phyloP scores from a whole-genome alignment of 2,113 vertebrate genomes.

The Nycticebus coucang region DNA sequence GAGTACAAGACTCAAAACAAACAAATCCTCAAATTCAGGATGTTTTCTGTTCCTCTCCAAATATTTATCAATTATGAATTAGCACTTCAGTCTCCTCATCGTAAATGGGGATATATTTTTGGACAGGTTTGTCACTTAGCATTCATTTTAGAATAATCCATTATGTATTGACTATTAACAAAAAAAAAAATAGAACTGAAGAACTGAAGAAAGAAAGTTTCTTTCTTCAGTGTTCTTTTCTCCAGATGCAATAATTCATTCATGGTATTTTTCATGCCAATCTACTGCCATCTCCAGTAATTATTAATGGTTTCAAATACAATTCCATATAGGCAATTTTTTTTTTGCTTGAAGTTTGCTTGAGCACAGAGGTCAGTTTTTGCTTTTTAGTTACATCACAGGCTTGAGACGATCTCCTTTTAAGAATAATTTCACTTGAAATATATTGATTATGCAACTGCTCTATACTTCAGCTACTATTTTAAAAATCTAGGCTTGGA shows the following conservation, averaged over 20 bases:
- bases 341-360: background rate
- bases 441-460: constrained; percentile 41
- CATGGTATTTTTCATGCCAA: background rate
- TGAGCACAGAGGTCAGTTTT: background rate
- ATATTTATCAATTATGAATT: background rate
- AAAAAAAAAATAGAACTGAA: no score
- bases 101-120: background rate
- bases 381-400: background rate
- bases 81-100: background rate
- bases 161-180: background rate
- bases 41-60: background rate
- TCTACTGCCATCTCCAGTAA: background rate
- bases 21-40: background rate
- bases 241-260: constrained; percentile 8
- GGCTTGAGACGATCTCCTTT: background rate
- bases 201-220: background rate
- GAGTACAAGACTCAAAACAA: background rate
- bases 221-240: background rate
- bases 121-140: background rate
- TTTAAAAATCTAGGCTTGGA: constrained; percentile 45
- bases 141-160: background rate
- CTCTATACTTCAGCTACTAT: constrained; percentile 3
- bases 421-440: constrained; percentile 10
- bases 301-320: constrained; percentile 33
- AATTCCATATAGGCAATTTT: background rate